Evolutionary conservation across 2,113 vertebrate species (phyloP).

Genomic region (Pangasianodon hypophthalmus): DNA sequence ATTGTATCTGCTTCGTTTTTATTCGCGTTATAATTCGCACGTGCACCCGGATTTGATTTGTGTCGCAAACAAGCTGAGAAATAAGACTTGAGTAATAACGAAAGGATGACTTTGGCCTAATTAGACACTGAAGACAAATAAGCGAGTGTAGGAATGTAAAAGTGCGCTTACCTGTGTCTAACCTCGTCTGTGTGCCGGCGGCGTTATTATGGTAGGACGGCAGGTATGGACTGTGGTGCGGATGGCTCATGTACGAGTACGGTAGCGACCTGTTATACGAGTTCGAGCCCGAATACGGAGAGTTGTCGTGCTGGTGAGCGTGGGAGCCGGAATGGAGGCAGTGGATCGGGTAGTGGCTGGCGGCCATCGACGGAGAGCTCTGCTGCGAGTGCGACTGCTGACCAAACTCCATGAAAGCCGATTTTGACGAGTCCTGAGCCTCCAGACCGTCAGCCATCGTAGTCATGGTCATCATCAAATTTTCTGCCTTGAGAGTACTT

Average conservation of each 20-base stretch:
- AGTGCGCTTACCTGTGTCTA: conserved; percentile 92
- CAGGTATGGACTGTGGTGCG: conserved; percentile 97
- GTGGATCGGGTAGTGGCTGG: conserved; percentile 94
- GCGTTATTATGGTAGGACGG: conserved; percentile 91
- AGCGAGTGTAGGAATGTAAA: conserved; percentile 30
- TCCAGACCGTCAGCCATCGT: conserved; percentile 99
- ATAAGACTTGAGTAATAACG: neutral
- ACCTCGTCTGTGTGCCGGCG: conserved; percentile 87
- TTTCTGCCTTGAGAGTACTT: conserved; percentile 92
- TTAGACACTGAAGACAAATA: neutral
- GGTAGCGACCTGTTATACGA: conserved; percentile 93
- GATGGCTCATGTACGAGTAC: conserved; percentile 95
- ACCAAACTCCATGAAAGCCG: conserved; percentile 98
- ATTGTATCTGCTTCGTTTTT: neutral
- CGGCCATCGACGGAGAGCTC: conserved; percentile 90
- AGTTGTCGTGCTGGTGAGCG: conserved; percentile 89
- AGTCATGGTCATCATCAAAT: conserved; percentile 99
- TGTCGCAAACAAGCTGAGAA: conserved; percentile 1
- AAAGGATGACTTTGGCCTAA: neutral
- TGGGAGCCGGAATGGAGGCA: conserved; percentile 91
- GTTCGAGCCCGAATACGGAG: conserved; percentile 86
- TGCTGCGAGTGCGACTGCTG: conserved; percentile 89
- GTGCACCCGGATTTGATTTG: conserved; percentile 3
- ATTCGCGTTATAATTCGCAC: neutral
- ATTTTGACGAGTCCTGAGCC: conserved; percentile 98